phyloP scores from a whole-genome alignment of 2,797 vertebrate species.

The Macropus fuliginosus region DNA sequence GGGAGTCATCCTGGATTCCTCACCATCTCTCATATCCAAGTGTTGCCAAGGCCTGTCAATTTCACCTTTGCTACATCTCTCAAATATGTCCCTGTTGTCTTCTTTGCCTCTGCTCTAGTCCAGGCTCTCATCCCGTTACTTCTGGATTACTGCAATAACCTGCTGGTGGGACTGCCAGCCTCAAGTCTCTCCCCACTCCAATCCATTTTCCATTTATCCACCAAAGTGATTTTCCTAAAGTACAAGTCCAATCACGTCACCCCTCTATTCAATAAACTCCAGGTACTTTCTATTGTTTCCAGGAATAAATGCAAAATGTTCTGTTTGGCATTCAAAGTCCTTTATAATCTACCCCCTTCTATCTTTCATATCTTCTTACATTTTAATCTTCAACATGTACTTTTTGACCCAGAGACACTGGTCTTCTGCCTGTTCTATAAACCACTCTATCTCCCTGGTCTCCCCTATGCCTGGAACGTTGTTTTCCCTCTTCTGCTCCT shows the following conservation, averaged over 20 bases:
- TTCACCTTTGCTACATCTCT: not conserved
- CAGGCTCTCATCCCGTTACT: not conserved
- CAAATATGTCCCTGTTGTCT: not conserved
- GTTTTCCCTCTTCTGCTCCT: not conserved
- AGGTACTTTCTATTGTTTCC: not conserved
- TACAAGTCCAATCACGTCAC: not conserved
- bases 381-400: not conserved
- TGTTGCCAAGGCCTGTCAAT: not conserved
- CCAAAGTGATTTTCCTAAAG: not conserved
- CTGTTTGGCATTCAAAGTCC: not conserved
- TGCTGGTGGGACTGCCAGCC: not conserved
- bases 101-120: not conserved
- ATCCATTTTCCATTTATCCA: not conserved
- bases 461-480: not conserved
- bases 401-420: not conserved
- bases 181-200: not conserved
- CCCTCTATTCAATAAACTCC: not conserved
- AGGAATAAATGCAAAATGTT: not conserved
- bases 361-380: not conserved
- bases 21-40: not conserved
- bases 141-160: not conserved
- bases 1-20: not conserved
- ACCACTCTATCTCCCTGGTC: not conserved
- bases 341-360: not conserved
- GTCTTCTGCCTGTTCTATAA: not conserved